phyloP scores from a whole-genome alignment of 2,797 vertebrate genomes.

The Enteromius trimaculatus region DNA sequence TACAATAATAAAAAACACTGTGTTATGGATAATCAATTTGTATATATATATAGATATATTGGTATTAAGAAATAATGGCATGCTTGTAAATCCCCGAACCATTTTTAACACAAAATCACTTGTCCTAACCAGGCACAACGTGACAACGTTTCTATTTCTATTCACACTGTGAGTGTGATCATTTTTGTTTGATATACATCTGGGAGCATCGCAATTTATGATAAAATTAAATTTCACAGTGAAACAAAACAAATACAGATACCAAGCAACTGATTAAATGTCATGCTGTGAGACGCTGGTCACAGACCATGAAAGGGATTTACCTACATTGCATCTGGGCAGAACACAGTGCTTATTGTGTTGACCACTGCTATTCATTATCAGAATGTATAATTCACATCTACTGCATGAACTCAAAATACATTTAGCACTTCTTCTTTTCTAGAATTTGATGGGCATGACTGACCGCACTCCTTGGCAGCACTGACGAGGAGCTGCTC shows the following conservation, averaged over 20 bases:
- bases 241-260: neutral
- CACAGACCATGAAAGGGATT: neutral
- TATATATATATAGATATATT: no score
- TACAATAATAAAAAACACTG: neutral
- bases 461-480: constrained; percentile 80
- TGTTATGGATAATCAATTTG: no score
- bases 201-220: neutral
- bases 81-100: no score
- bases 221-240: neutral
- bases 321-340: neutral
- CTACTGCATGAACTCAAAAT: neutral
- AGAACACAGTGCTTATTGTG: neutral
- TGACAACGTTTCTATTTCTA: neutral
- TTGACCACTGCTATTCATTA: neutral
- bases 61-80: neutral
- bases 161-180: neutral
- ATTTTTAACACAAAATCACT: neutral
- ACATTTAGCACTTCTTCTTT: neutral
- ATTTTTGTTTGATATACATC: neutral
- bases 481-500: constrained; percentile 78
- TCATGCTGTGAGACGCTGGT: neutral
- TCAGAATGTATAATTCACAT: neutral
- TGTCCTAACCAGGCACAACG: neutral
- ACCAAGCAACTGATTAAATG: neutral
- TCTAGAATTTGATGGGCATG: neutral